Conservation (phyloP, 1,140 invertebrate genomes). For the Mercenaria mercenaria region DNA sequence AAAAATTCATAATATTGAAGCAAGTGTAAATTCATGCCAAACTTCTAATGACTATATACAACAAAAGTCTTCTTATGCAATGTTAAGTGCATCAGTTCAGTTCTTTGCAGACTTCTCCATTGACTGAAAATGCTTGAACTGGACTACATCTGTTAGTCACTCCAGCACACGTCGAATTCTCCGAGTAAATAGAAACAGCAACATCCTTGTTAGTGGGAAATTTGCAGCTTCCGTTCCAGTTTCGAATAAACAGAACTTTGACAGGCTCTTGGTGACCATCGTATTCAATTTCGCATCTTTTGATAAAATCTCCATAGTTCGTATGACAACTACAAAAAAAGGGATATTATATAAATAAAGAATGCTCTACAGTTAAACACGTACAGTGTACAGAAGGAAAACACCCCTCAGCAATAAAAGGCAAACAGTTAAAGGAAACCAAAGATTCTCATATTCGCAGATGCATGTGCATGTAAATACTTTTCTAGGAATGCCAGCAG, state of each 20-base stretch:
- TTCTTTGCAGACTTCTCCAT: constrained; percentile 6
- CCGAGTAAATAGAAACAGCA: background rate
- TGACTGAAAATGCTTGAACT: background rate
- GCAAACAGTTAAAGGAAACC: no score
- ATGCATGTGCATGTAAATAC: no score
- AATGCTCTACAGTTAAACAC: no score
- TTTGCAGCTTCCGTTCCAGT: constrained; percentile 6
- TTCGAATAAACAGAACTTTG: background rate
- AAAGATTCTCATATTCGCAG: no score
- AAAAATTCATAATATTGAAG: no score
- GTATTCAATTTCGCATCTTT: background rate
- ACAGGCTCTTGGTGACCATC: background rate
- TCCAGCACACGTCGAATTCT: background rate
- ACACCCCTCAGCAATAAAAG: no score
- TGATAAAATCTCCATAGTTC: constrained; percentile 3
- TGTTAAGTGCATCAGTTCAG: background rate
- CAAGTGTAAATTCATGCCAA: no score
- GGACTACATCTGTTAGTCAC: background rate
- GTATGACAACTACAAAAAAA: background rate
- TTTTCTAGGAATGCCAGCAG: no score
- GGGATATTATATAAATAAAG: no score
- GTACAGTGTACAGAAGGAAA: no score
- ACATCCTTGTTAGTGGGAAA: background rate
- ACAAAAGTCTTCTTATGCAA: no score
- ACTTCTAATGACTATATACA: no score